Base-by-base conservation (phyloP, 2,888 invertebrate genomes). In the Craniophora ligustri region DNA sequence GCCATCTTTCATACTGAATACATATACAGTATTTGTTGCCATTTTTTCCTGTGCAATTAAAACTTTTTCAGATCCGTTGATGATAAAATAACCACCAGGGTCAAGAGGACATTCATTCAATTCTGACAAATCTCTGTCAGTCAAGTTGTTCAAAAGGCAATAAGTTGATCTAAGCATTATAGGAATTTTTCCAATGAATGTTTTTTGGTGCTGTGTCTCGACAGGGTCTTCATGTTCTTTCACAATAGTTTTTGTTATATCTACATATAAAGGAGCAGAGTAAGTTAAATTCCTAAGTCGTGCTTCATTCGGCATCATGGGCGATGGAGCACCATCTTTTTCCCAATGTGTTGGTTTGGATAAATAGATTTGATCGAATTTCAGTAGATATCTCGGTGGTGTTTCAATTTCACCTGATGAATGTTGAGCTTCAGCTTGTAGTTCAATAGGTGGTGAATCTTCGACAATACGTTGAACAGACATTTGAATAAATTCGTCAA, bases 281-380 rank as follows among this genome's bases (percentile, higher is more conserved):
- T 99, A 99, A 0, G 99, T 99, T 31, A 99, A 94, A 92, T 99
- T 99, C 54, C 99, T 95, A 46, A 99, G 94, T 61, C 99, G 95
- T 3, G 99, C 99, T 91, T 99, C 99, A 82, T 99, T 99, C 0
- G 99, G 99, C 99, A 99, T 99, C 99, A 99, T 99, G 55, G 99
- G 99, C 53, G 98, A 98, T 10, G 99, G 99, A 0, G 99, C 98
- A 82, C 99, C 99, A 94, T 99, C 99, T 92, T 99, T 99, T 88
- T 99, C 99, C 99, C 99, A 99, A 94, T 99, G 99, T 5, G 99
- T 99, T 2, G 99, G 99, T 88, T 99, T 99, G 0, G 99, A 99
- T 36, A 99, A 89, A 86, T 99, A 99, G 85, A 99, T 99, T 92
- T 99, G 99, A 87, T 99, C 99, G 90, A 99, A 99, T 91, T 99